phyloP scores from a whole-genome alignment of 2,113 vertebrate species.

The Austrofundulus limnaeus region DNA sequence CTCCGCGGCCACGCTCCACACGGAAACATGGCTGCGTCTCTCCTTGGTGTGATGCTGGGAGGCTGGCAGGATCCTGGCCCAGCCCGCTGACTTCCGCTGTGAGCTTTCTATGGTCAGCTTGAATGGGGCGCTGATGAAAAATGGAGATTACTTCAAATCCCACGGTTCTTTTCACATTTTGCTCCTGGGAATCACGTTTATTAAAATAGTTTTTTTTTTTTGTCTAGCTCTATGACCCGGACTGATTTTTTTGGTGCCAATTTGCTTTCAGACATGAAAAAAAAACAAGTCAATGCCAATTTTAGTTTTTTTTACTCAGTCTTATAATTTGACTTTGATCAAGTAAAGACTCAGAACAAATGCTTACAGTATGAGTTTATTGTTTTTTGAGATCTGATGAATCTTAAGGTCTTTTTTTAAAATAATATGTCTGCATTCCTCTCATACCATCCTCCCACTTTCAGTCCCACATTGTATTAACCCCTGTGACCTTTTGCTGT shows the following conservation, averaged over 20 bases:
- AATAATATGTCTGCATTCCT: constrained; percentile 47
- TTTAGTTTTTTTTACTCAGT: background rate
- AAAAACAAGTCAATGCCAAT: constrained; percentile 20
- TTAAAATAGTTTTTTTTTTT: constrained; percentile 29
- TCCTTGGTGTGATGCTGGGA: constrained; percentile 42
- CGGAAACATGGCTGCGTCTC: constrained; percentile 55
- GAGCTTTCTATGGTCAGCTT: constrained; percentile 59
- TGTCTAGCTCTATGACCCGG: constrained; percentile 12
- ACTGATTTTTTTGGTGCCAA: constrained; percentile 43
- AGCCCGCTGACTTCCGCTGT: constrained; percentile 48
- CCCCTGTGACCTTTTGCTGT: constrained; percentile 34
- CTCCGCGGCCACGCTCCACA: constrained; percentile 53
- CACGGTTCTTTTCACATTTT: constrained; percentile 57
- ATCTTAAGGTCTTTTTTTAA: constrained; percentile 30
- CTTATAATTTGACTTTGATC: background rate
- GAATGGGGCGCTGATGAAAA: constrained; percentile 70
- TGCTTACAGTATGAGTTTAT: background rate
- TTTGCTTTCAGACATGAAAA: constrained; percentile 39
- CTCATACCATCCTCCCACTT: constrained; percentile 19
- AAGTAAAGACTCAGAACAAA: background rate
- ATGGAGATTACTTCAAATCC: constrained; percentile 59
- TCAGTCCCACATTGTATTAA: constrained; percentile 64
- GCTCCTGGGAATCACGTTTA: constrained; percentile 37
- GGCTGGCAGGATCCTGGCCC: constrained; percentile 57
- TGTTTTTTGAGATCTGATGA: constrained; percentile 14